These are phyloP conservation scores for Clavelina lepadiformis DNA, from an alignment of 23 tunicate species.

Conservation along the genomic window DNA sequence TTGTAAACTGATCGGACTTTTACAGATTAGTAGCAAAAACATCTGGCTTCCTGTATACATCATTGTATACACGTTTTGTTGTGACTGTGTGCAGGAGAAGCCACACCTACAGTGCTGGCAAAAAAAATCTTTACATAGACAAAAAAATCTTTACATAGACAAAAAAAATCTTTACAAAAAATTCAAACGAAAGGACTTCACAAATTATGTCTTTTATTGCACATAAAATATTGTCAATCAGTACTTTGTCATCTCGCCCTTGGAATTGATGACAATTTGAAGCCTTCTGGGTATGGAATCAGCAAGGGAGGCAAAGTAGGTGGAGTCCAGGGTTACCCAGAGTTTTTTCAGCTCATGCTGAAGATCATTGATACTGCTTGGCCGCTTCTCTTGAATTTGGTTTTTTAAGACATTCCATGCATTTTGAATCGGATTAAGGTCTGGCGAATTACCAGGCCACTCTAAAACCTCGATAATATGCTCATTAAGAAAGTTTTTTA, in stretches of 20 bases:
- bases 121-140: background rate
- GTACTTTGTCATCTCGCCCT: constrained; percentile 19
- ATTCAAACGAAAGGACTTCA: constrained; percentile 6
- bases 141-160: no score
- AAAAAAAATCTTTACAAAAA: constrained; percentile 4
- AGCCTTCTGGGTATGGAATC: constrained; percentile 20
- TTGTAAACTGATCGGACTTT: no score
- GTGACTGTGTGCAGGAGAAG: no score
- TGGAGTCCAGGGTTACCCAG: constrained; percentile 11
- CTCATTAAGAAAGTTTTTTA: no score
- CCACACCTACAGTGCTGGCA: background rate
- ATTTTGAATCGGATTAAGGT: background rate
- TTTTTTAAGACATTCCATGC: background rate
- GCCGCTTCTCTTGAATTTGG: background rate
- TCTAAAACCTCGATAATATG: background rate
- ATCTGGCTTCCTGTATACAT: no score
- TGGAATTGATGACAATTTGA: constrained; percentile 11
- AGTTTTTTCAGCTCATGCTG: constrained; percentile 11
- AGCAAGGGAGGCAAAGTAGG: constrained; percentile 11
- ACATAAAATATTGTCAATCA: constrained; percentile 5
- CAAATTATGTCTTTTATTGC: constrained; percentile 9
- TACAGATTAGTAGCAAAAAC: no score
- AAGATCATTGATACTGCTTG: constrained; percentile 2
- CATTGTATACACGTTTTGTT: no score
- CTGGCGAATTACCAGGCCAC: background rate